These are phyloP conservation scores for Arnoldichthys spilopterus DNA, from an alignment of 2,797 vertebrate species.

Conservation along the genomic window DNA sequence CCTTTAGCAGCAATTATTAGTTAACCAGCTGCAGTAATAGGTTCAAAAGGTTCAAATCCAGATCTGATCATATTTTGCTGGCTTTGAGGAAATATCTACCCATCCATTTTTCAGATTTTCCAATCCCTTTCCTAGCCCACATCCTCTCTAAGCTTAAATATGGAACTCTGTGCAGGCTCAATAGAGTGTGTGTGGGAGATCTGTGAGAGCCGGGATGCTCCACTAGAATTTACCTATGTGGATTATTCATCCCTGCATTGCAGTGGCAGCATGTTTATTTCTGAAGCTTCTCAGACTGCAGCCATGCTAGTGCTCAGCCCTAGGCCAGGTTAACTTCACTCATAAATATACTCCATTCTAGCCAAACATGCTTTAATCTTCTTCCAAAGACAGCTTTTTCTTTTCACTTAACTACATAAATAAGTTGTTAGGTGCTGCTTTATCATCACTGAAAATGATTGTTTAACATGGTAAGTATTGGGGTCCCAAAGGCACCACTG, in stretches of 20 bases:
- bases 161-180: conserved; percentile 34
- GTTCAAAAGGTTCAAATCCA: conserved; percentile 17
- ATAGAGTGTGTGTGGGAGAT: conserved; percentile 47
- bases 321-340: conserved; percentile 8
- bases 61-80: conserved; percentile 26
- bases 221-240: conserved; percentile 47
- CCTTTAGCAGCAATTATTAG: conserved; percentile 38
- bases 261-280: conserved; percentile 48
- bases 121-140: background rate
- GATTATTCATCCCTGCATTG: conserved; percentile 59
- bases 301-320: conserved; percentile 9
- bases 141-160: conserved; percentile 24
- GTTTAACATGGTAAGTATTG: conserved; percentile 65
- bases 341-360: conserved; percentile 49
- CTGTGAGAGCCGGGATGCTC: conserved; percentile 47
- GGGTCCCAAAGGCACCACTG: conserved; percentile 23
- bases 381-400: conserved; percentile 64
- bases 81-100: conserved; percentile 30
- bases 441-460: conserved; percentile 65
- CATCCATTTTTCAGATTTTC: background rate
- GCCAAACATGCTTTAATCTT: conserved; percentile 42
- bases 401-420: conserved; percentile 74
- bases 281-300: conserved; percentile 34
- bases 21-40: conserved; percentile 21
- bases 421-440: conserved; percentile 65